phyloP scores from a whole-genome alignment of 2,797 vertebrate species.

The Phalanger gymnotis region DNA sequence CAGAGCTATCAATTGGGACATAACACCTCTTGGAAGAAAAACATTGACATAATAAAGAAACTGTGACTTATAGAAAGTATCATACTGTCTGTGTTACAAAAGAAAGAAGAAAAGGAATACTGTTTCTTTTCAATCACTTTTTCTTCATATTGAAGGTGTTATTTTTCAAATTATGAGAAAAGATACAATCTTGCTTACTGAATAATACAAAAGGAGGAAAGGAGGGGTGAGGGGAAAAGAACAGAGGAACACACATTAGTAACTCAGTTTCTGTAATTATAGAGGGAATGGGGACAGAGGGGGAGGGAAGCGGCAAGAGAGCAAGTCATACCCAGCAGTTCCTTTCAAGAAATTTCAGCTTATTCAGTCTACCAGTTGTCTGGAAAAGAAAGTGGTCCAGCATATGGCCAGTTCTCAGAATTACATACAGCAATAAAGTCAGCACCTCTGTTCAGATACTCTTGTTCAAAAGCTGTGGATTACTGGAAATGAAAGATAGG shows the following conservation, averaged over 20 bases:
- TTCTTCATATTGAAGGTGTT: slow-evolving; percentile 25
- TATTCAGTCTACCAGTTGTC: neutral
- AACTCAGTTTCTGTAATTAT: slow-evolving; percentile 33
- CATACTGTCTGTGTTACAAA: neutral
- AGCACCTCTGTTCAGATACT: neutral
- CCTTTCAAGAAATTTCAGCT: neutral
- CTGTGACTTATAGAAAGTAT: slow-evolving; percentile 2
- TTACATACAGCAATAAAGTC: neutral
- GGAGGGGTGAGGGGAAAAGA: slow-evolving; percentile 5
- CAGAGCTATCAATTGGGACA: slow-evolving; percentile 56
- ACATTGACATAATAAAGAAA: neutral
- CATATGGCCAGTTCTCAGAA: slow-evolving; percentile 32
- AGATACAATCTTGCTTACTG: neutral
- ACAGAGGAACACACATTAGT: neutral
- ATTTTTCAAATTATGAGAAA: slow-evolving; percentile 40
- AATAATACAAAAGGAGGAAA: slow-evolving; percentile 33
- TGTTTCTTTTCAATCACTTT: slow-evolving; percentile 52
- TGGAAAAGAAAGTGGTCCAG: neutral
- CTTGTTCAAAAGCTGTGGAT: neutral
- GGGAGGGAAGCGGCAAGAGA: neutral
- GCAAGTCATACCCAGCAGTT: neutral
- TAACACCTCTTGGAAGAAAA: slow-evolving; percentile 53
- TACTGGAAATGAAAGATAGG: neutral
- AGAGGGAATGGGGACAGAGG: neutral
- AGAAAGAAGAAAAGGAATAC: slow-evolving; percentile 43